A percentile compares a stretch with the other conserved stretches of the same genome.
Conservation (phyloP, 2,888 invertebrate species). For the Erebia aethiops region DNA sequence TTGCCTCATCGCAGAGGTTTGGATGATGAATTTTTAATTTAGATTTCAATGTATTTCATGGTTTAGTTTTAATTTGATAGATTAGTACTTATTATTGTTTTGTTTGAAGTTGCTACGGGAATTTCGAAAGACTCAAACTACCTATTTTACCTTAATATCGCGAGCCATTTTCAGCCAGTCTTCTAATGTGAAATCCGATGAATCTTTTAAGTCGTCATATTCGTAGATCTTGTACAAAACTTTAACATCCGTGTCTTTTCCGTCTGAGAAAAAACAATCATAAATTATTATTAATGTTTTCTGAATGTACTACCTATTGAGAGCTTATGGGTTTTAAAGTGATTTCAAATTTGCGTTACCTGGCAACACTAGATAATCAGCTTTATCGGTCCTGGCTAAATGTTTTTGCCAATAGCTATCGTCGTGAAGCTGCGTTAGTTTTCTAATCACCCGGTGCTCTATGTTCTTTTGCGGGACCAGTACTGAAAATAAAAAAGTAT, state of each 20-base stretch:
- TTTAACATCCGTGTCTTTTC: slow-evolving; percentile 80
- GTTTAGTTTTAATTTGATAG: no score
- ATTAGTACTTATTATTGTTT: not conserved
- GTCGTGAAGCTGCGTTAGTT: slow-evolving; percentile 70
- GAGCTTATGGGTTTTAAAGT: not conserved
- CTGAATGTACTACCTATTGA: not conserved
- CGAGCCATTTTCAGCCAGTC: slow-evolving; percentile 95
- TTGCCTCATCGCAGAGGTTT: no score
- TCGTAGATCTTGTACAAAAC: slow-evolving; percentile 93
- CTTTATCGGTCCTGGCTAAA: slow-evolving; percentile 53
- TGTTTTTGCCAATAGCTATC: slow-evolving; percentile 60
- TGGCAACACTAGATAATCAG: slow-evolving; percentile 67
- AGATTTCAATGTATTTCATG: no score
- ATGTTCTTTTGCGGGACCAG: slow-evolving; percentile 73
- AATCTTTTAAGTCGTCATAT: slow-evolving; percentile 95
- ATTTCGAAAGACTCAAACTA: slow-evolving; percentile 37
- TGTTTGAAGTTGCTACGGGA: not conserved
- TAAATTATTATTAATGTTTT: not conserved
- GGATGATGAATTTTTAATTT: no score
- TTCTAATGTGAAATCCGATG: slow-evolving; percentile 95
- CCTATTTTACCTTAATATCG: slow-evolving; percentile 88
- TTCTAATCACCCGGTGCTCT: slow-evolving; percentile 63
- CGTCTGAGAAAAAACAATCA: slow-evolving; percentile 52
- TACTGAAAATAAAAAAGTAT: slow-evolving; percentile 52
- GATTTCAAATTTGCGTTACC: slow-evolving; percentile 48